Evolutionary conservation across 2,113 vertebrate genomes (phyloP), one percentile per base, ranked within the genome.

Genomic region (Oryzias melastigma): DNA sequence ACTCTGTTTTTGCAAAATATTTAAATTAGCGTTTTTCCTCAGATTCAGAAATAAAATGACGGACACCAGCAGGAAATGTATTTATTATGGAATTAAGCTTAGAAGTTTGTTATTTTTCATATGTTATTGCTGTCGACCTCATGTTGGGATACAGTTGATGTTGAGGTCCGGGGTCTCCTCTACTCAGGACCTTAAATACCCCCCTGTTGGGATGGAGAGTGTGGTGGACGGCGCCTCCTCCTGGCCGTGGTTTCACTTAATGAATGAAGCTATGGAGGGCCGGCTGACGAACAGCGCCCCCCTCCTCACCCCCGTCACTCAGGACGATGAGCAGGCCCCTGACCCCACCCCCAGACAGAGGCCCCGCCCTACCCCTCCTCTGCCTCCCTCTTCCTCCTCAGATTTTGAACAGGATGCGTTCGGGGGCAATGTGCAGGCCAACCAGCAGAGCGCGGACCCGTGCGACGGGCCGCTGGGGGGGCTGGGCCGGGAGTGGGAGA

Each of bases 211-310:
- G 5, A 88, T 91, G 88, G 91, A 91, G 75, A 81, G 43, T 0
- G 60, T 53, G 0, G 61, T 77, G 0, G 88, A 90, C 19, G 67
- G 76, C 44, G 64, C 87, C 58, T 81, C 89, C 27, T 89, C 90
- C 44, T 92, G 92, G 92, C 91, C 88, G 13, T 93, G 91, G 91
- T 92, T 90, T 19, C 78, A 89, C 65, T 81, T 91, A 16, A 89
- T 92, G 91, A 91, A 91, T 0, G 90, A 92, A 24, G 89, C 91
- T 25, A 88, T 93, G 80, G 88, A 90, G 52, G 88, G 89, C 7
- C 85, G 91, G 0, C 80, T 91, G 43, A 51, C 68, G 1, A 72
- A 45, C 59, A 85, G 84, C 51, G 88, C 84, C 54, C 85, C 83
- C 18, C 74, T 85, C 40, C 77, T 90, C 25, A 45, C 65, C n/a